These are phyloP conservation scores for Stomatorhinus ivindoensis DNA, from an alignment of 2,113 vertebrate genomes.

Conservation along the genomic window DNA sequence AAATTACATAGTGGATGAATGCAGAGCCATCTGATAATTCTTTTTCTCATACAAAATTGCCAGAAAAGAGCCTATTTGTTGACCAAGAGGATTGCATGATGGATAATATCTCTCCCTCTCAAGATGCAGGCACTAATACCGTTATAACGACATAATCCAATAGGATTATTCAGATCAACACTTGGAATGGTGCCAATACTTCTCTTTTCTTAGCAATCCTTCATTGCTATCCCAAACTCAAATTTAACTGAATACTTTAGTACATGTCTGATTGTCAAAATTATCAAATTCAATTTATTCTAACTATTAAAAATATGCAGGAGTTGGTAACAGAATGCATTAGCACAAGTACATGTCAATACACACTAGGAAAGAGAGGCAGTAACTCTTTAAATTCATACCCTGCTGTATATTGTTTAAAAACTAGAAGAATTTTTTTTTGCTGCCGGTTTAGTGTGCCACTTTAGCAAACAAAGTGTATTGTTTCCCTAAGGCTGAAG, in stretches of 20 bases:
- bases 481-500: not conserved
- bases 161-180: not conserved
- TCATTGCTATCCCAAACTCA: not conserved
- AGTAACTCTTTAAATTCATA: not conserved
- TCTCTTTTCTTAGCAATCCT: not conserved
- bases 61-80: not conserved
- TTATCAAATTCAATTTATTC: not conserved
- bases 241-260: not conserved
- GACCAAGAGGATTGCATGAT: not conserved
- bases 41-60: conserved; percentile 20
- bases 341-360: not conserved
- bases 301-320: not conserved
- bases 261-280: not conserved
- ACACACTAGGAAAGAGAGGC: not conserved
- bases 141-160: not conserved
- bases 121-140: not conserved
- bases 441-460: not conserved
- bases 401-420: not conserved
- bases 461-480: not conserved
- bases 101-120: not conserved
- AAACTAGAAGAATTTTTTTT: not conserved
- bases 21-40: conserved; percentile 50
- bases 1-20: conserved; percentile 60
- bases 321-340: not conserved
- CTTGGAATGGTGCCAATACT: not conserved